These are phyloP conservation scores for Periplaneta americana DNA, from an alignment of 1,140 invertebrate species.

Conservation along the genomic window DNA sequence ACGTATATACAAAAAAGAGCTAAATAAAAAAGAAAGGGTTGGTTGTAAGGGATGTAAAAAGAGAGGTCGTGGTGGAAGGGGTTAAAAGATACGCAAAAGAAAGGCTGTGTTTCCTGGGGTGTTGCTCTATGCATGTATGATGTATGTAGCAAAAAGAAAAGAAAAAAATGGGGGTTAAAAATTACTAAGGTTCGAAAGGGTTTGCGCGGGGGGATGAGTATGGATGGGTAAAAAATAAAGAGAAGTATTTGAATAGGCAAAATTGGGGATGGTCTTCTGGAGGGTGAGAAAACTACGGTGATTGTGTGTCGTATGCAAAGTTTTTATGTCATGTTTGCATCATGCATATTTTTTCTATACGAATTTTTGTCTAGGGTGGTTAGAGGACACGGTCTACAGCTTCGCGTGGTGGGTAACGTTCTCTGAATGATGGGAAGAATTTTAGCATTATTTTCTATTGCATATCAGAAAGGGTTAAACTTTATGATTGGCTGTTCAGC, in stretches of 20 bases:
- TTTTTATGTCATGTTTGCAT: background rate
- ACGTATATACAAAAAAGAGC: background rate
- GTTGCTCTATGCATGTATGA: background rate
- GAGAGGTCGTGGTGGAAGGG: background rate
- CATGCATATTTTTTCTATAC: background rate
- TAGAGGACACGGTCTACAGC: background rate
- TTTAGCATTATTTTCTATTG: background rate
- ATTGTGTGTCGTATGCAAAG: background rate
- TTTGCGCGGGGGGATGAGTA: background rate
- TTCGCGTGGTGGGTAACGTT: background rate
- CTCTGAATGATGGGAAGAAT: background rate
- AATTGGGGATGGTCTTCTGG: background rate
- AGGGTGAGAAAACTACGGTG: background rate
- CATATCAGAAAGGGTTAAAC: background rate
- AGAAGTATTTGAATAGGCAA: background rate
- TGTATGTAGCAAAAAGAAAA: background rate
- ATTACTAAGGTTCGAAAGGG: background rate
- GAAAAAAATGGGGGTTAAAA: background rate
- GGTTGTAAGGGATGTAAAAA: background rate
- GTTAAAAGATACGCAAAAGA: background rate
- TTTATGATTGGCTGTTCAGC: background rate
- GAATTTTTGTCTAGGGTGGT: background rate
- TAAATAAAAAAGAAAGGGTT: background rate
- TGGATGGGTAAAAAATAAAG: background rate
- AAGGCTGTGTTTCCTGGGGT: background rate